These are phyloP conservation scores for Andricus curvator DNA, from an alignment of 2,888 invertebrate species.

Conservation along the genomic window DNA sequence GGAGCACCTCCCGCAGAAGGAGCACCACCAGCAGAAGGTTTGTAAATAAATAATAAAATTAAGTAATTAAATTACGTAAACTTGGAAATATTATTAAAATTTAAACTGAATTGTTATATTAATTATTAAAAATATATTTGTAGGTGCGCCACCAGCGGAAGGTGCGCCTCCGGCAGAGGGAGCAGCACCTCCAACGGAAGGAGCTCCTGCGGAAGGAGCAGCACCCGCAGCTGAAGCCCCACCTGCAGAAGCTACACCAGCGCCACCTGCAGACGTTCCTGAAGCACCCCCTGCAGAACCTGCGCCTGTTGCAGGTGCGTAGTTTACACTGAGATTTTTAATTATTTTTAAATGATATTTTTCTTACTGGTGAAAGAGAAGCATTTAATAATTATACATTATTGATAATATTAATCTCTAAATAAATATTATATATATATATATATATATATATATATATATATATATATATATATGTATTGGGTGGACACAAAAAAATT, in stretches of 20 bases:
- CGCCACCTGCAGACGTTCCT: conserved; percentile 62
- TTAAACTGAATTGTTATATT: not conserved
- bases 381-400: too few relatives aligned
- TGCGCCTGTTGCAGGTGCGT: conserved; percentile 49
- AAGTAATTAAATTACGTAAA: too few relatives aligned
- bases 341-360: not conserved
- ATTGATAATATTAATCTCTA: too few relatives aligned
- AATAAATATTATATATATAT: too few relatives aligned
- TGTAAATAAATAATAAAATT: not conserved
- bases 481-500: too few relatives aligned
- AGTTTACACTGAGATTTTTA: not conserved
- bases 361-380: too few relatives aligned
- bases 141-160: conserved; percentile 62
- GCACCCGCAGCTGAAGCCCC: conserved; percentile 73
- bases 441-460: too few relatives aligned
- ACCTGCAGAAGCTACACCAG: conserved; percentile 68
- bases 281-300: conserved; percentile 74
- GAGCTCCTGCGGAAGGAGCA: conserved; percentile 73
- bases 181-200: conserved; percentile 71
- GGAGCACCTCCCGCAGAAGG: conserved; percentile 72
- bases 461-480: too few relatives aligned
- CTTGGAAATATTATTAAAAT: not conserved
- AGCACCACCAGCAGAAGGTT: conserved; percentile 69
- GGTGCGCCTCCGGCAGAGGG: conserved; percentile 61
- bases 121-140: conserved; percentile 44